phyloP scores from a whole-genome alignment of 1,140 invertebrate genomes.

The Drosophila kanapiae region DNA sequence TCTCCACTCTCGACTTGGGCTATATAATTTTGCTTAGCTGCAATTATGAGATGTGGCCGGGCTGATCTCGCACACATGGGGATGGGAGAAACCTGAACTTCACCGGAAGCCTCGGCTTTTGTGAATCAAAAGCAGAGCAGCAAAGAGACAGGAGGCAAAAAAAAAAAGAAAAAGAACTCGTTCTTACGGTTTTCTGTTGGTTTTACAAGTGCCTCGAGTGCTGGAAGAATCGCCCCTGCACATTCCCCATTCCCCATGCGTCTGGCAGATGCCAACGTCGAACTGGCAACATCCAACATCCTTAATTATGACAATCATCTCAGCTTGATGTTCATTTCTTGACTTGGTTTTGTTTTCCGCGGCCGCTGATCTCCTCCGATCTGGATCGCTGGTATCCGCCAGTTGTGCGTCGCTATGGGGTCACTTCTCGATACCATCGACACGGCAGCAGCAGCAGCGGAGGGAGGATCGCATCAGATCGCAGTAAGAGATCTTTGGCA shows the following conservation, averaged over 20 bases:
- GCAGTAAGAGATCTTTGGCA: conserved; percentile 58
- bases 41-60: conserved; percentile 75
- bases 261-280: conserved; percentile 70
- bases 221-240: conserved; percentile 8
- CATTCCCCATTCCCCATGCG: conserved; percentile 14
- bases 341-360: conserved; percentile 42
- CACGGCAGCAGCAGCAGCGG: conserved; percentile 11
- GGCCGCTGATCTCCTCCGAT: conserved; percentile 55
- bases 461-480: conserved; percentile 23
- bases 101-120: conserved; percentile 73
- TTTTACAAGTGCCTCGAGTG: conserved; percentile 74
- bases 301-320: conserved; percentile 83
- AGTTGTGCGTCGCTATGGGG: conserved; percentile 36
- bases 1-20: conserved; percentile 27
- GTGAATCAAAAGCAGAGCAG: conserved; percentile 51
- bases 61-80: conserved; percentile 68
- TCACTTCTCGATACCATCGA: conserved; percentile 52
- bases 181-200: conserved; percentile 80
- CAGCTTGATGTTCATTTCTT: conserved; percentile 68
- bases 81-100: conserved; percentile 57
- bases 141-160: background rate
- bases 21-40: conserved; percentile 82
- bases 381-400: conserved; percentile 69
- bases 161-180: conserved; percentile 49
- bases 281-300: conserved; percentile 65